Evolutionary conservation across 1,140 invertebrate genomes (phyloP), one percentile per base, ranked within the genome.

Genomic region (Trypoxylus dichotomus): DNA sequence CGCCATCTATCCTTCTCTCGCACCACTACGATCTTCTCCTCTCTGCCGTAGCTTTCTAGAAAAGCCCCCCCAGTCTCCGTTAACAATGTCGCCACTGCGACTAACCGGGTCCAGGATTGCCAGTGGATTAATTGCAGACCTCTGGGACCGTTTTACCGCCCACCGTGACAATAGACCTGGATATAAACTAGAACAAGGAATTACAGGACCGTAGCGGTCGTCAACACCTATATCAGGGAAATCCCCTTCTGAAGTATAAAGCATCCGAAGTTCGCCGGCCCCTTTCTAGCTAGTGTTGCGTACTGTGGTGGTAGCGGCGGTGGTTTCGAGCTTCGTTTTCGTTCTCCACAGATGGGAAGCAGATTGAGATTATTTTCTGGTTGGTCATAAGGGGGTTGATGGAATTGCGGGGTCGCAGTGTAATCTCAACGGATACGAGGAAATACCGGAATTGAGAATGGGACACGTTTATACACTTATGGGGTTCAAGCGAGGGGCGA

Each of bases 181-280:
- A 68, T 68, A 68, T 68, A 68, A 68, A 68, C 60, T 68, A 68
- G 60, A 68, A 68, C 60, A 68, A 68, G 60, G 60, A 68, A 68
- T 68, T 68, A 68, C 60, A 68, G 60, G 60, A 68, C 21, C 77
- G 76, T 81, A 78, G 77, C 77, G 79, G 81, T 82, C 80, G 82
- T 83, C 82, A 83, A 83, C 80, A 81, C 80, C 82, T 78, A 82
- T 80, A 82, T 82, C 77, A 78, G 75, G 76, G 77, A 77, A 80
- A 81, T 81, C 81, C 79, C 19, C 77, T 25, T 32, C 72, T 68
- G 76, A 63, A 73, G 75, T 29, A 79, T 80, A 79, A 79, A 80
- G 79, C 79, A 80, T 78, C 19, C n/a, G 47, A 54, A 19, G 13
- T 54, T 19, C 47, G 6, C 47, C 15, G 47, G 19, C 15, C 47